phyloP scores from a whole-genome alignment of 2,888 invertebrate species.

The Andrena fulva region DNA sequence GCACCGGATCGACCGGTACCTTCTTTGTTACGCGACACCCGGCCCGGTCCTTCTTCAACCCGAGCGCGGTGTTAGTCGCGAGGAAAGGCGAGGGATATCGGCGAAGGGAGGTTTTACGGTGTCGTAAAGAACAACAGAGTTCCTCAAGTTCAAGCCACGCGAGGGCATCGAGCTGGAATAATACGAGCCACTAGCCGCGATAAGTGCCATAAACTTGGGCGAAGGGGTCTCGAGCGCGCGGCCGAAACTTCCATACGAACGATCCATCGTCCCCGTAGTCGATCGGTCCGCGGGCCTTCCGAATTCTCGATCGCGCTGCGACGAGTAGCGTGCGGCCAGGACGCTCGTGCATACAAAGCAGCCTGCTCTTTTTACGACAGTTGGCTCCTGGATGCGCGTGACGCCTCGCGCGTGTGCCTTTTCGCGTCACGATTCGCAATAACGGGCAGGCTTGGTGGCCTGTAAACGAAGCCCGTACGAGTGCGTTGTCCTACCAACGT shows the following conservation, averaged over 20 bases:
- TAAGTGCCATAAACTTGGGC: not conserved
- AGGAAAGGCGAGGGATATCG: not conserved
- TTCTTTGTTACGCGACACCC: not conserved
- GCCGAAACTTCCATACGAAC: conserved; percentile 19
- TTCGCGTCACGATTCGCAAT: conserved; percentile 48
- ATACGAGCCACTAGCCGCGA: not conserved
- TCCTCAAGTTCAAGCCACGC: not conserved
- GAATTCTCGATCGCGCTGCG: conserved; percentile 34
- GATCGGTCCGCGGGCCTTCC: conserved; percentile 13
- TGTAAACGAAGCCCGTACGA: conserved; percentile 39
- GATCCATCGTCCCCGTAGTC: not conserved
- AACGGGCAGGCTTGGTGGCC: conserved; percentile 37
- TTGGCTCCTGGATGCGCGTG: conserved; percentile 8
- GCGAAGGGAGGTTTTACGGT: not conserved
- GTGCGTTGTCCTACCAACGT: conserved; percentile 13
- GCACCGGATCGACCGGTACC: not conserved
- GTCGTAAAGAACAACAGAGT: conserved; percentile 10
- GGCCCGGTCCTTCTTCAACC: not conserved
- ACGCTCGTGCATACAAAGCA: conserved; percentile 28
- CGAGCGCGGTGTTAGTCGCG: not conserved
- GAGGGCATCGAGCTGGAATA: not conserved
- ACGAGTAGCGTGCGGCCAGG: not conserved
- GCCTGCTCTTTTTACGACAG: conserved; percentile 23
- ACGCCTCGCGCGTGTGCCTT: not conserved
- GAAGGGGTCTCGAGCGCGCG: not conserved